Evolutionary conservation across 2,888 invertebrate species (phyloP).

Genomic region (Dynastes tityus): DNA sequence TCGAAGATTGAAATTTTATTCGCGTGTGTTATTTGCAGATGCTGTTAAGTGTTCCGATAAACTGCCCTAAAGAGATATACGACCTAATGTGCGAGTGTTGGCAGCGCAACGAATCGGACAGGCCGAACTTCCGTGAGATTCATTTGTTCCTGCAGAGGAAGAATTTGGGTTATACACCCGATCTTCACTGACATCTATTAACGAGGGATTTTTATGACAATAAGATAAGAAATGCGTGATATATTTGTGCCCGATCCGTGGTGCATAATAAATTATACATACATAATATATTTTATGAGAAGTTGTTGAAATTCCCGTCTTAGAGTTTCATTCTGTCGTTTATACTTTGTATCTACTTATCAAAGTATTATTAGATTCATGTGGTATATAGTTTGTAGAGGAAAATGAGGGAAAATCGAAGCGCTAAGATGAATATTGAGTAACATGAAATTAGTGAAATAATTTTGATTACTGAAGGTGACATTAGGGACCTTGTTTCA

Average conservation of each 20-base stretch:
- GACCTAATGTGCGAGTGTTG: conserved; percentile 91
- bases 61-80: conserved; percentile 89
- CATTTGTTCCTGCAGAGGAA: conserved; percentile 88
- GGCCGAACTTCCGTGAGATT: conserved; percentile 88
- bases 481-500: too few relatives aligned
- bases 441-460: too few relatives aligned
- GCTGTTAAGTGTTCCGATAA: conserved; percentile 79
- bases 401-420: too few relatives aligned
- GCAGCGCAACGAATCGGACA: conserved; percentile 83
- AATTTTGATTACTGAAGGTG: too few relatives aligned
- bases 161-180: conserved; percentile 75
- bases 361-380: too few relatives aligned
- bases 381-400: too few relatives aligned
- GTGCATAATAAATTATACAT: conserved; percentile 34
- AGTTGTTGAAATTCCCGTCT: conserved; percentile 27
- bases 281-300: conserved; percentile 27
- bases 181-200: conserved; percentile 65
- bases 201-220: conserved; percentile 63
- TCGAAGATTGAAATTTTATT: conserved; percentile 36
- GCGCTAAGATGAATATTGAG: too few relatives aligned
- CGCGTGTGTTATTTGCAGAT: conserved; percentile 66
- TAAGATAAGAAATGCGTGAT: conserved; percentile 64
- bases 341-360: too few relatives aligned
- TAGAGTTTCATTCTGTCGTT: too few relatives aligned
- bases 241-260: conserved; percentile 51